Evolutionary conservation across 2,888 invertebrate species (phyloP).

Genomic region (Clistopyga incitator): DNA sequence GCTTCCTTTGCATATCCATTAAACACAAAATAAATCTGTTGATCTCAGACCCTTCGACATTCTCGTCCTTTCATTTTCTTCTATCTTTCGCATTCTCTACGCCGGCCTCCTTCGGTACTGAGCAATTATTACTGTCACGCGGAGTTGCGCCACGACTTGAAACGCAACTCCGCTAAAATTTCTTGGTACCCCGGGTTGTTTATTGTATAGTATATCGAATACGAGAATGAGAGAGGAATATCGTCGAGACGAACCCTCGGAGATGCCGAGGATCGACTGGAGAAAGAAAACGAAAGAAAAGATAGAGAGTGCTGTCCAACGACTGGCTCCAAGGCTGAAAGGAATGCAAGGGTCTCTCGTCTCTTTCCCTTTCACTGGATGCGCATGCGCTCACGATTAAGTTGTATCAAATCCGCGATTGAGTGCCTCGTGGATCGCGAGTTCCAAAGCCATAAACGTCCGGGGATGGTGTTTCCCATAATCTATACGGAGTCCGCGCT

Average conservation of each 20-base stretch:
- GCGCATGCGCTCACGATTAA: conserved; percentile 75
- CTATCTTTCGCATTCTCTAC: not conserved
- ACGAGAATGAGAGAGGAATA: conserved; percentile 39
- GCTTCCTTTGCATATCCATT: not conserved
- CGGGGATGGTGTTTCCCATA: conserved; percentile 77
- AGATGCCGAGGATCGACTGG: conserved; percentile 45
- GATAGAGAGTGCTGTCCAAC: conserved; percentile 30
- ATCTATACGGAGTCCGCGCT: conserved; percentile 73
- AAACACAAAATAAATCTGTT: conserved; percentile 25
- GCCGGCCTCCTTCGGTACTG: not conserved
- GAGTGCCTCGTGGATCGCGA: conserved; percentile 78
- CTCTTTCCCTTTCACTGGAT: conserved; percentile 34
- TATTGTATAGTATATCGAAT: conserved; percentile 45
- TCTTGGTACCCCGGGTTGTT: conserved; percentile 37
- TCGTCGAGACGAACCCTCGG: conserved; percentile 23
- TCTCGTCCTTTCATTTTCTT: conserved; percentile 25
- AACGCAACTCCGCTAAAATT: conserved; percentile 57
- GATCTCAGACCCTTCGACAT: conserved; percentile 20
- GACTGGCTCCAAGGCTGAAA: conserved; percentile 52
- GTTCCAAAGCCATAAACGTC: conserved; percentile 79
- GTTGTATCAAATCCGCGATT: conserved; percentile 81
- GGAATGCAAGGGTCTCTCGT: conserved; percentile 57
- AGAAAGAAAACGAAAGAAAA: conserved; percentile 46
- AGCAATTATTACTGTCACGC: not conserved
- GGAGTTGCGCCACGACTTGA: conserved; percentile 19